These are phyloP conservation scores for Endomychus coccineus DNA, from an alignment of 2,888 invertebrate species.

Conservation along the genomic window DNA sequence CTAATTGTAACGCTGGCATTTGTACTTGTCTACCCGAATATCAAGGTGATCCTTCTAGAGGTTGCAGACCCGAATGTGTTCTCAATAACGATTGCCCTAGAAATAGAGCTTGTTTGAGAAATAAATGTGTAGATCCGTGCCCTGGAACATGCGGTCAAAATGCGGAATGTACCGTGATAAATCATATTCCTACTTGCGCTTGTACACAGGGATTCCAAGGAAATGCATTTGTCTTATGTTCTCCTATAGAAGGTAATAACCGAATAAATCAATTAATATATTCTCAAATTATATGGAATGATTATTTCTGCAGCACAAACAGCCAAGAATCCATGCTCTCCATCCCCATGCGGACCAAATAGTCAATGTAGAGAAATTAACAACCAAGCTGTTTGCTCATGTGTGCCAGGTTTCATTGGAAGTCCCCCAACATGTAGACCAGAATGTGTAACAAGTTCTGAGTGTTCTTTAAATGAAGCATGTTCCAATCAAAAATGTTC, in stretches of 20 bases:
- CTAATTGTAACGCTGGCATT: conserved; percentile 62
- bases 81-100: conserved; percentile 65
- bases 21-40: conserved; percentile 66
- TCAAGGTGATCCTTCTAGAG: conserved; percentile 71
- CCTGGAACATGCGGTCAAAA: conserved; percentile 70
- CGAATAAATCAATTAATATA: conserved; percentile 53
- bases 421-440: conserved; percentile 66
- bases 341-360: conserved; percentile 60
- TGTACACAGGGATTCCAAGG: conserved; percentile 67
- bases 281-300: background rate
- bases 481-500: conserved; percentile 68
- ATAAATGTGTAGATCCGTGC: conserved; percentile 72
- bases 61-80: conserved; percentile 68
- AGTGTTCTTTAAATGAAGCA: conserved; percentile 60
- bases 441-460: conserved; percentile 63
- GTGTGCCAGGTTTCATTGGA: conserved; percentile 57
- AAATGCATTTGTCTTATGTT: conserved; percentile 33
- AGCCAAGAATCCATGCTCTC: conserved; percentile 51
- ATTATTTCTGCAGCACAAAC: conserved; percentile 32
- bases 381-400: conserved; percentile 61
- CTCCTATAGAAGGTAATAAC: conserved; percentile 31
- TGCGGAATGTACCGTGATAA: conserved; percentile 67
- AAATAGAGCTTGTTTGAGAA: conserved; percentile 61
- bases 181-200: conserved; percentile 61
- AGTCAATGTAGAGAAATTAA: conserved; percentile 59